Evolutionary conservation across 2,888 invertebrate genomes (phyloP).

Genomic region (Galerucella nymphaeae): DNA sequence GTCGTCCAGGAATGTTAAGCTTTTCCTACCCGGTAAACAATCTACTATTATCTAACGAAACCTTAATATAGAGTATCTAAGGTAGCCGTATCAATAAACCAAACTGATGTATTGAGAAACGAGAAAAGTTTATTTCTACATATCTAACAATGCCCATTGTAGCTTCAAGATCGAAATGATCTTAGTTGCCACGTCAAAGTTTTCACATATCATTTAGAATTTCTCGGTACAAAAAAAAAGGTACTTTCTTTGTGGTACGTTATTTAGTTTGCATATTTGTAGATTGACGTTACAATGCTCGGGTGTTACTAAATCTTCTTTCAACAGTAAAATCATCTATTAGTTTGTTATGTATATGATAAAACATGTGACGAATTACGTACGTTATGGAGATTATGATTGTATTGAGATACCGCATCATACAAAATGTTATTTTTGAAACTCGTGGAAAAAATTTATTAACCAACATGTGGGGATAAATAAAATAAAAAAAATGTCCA

Average conservation of each 20-base stretch:
- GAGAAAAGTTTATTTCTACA: conserved; percentile 14
- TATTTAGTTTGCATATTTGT: conserved; percentile 32
- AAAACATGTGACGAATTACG: background rate
- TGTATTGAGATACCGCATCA: too few relatives aligned
- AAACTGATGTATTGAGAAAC: conserved; percentile 18
- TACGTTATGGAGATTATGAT: too few relatives aligned
- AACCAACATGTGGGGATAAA: too few relatives aligned
- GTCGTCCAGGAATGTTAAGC: too few relatives aligned
- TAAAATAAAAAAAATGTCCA: too few relatives aligned
- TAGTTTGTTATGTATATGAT: background rate
- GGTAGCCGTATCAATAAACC: conserved; percentile 16
- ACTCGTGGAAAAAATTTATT: too few relatives aligned
- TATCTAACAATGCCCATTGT: conserved; percentile 35
- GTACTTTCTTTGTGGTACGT: conserved; percentile 19
- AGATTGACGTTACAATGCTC: conserved; percentile 44
- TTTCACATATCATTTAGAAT: conserved; percentile 39
- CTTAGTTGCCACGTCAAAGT: conserved; percentile 31
- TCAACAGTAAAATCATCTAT: background rate
- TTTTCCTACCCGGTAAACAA: too few relatives aligned
- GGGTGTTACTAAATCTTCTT: conserved; percentile 39
- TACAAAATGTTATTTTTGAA: too few relatives aligned
- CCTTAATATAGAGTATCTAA: conserved; percentile 7
- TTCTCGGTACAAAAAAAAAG: conserved; percentile 29
- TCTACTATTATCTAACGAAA: background rate
- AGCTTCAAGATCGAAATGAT: conserved; percentile 32